Conservation (phyloP, 2,797 vertebrate species). For the Cygnus olor region DNA sequence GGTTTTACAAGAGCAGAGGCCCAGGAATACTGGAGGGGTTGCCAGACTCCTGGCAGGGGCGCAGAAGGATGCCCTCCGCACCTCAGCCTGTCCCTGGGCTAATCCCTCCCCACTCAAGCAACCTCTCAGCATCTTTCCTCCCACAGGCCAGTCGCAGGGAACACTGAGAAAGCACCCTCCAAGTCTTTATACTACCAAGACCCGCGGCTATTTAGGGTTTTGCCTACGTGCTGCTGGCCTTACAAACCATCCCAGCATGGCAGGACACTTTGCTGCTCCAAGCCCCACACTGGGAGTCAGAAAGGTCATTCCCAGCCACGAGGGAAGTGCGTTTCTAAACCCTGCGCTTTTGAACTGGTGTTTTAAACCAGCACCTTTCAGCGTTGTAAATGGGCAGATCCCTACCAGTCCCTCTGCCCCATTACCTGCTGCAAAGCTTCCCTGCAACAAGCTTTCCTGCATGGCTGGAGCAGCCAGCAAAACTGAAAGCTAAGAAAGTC, state of each 20-base stretch:
- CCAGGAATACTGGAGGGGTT: neutral
- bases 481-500: neutral
- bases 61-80: neutral
- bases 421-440: neutral
- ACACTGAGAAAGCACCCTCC: neutral
- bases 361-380: neutral
- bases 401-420: neutral
- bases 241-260: neutral
- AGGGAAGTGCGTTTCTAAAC: neutral
- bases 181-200: neutral
- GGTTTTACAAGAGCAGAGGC: neutral
- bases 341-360: neutral
- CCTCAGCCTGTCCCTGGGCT: neutral
- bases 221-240: neutral
- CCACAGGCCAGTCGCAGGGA: neutral
- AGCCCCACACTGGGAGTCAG: neutral
- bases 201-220: neutral
- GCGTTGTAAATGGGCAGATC: rapidly evolving
- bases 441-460: neutral
- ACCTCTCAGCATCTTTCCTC: neutral
- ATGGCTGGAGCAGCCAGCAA: neutral
- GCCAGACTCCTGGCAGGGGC: neutral
- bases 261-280: neutral
- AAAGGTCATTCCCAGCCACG: neutral
- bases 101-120: neutral